A percentile compares a stretch with the other conserved stretches of the same genome.
Evolutionary conservation across 2,797 vertebrate genomes (phyloP).

Genomic region (Myotis findleyi): DNA sequence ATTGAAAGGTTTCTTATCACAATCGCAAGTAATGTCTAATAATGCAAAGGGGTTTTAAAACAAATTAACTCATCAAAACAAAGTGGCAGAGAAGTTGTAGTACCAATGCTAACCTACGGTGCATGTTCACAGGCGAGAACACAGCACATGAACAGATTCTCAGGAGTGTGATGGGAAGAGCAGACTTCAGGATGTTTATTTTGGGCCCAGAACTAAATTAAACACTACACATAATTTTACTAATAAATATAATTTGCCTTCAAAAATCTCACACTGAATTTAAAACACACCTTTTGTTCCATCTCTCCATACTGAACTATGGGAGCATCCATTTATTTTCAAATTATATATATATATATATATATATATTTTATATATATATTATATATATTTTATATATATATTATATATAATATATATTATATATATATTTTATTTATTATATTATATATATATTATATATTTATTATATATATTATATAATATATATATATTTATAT

Average conservation of each 20-base stretch:
- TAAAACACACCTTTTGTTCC: neutral
- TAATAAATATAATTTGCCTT: neutral
- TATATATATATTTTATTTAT: neutral
- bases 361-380: neutral
- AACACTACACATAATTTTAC: neutral
- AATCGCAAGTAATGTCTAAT: neutral
- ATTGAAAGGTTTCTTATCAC: neutral
- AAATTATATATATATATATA: conserved; percentile 1
- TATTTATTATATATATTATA: no score
- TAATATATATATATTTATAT: no score
- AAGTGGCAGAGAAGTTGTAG: neutral
- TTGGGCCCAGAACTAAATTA: neutral
- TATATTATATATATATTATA: no score
- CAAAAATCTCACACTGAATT: neutral
- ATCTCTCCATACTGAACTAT: neutral
- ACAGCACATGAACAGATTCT: neutral
- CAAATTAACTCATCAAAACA: neutral
- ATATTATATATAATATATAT: no score
- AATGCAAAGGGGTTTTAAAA: neutral
- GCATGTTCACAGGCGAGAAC: neutral
- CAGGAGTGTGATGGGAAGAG: neutral
- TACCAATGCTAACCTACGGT: neutral
- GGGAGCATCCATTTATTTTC: neutral
- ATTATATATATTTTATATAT: neutral
- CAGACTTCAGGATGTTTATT: neutral